phyloP scores from a whole-genome alignment of 2,113 vertebrate genomes.

The Chionis minor region DNA sequence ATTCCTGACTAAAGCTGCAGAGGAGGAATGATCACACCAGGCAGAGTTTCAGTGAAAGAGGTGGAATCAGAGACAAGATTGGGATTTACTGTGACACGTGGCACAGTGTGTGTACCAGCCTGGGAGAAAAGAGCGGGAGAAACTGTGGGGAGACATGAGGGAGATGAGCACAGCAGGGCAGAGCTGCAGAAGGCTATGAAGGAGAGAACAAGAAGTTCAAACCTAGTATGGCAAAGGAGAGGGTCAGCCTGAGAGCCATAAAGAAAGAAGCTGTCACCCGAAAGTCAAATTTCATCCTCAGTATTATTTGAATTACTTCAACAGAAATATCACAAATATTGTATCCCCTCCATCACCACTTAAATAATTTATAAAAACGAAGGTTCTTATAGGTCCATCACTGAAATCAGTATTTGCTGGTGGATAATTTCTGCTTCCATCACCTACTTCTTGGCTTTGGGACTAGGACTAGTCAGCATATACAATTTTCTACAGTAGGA shows the following conservation, averaged over 20 bases:
- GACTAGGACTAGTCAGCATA: neutral
- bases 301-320: neutral
- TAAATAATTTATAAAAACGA: neutral
- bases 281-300: neutral
- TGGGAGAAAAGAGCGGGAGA: neutral
- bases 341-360: neutral
- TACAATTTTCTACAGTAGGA: neutral
- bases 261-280: neutral
- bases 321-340: neutral
- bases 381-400: neutral
- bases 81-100: neutral
- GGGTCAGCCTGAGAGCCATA: neutral
- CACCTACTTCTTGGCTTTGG: neutral
- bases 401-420: neutral
- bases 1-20: neutral
- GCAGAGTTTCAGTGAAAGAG: neutral
- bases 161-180: neutral
- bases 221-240: neutral
- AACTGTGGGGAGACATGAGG: neutral
- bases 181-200: neutral
- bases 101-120: neutral
- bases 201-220: neutral
- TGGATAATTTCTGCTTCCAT: neutral
- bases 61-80: neutral
- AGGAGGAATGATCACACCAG: neutral